These are phyloP conservation scores for Hyposmocoma kahamanoa DNA, from an alignment of 1,140 invertebrate genomes.

Conservation along the genomic window DNA sequence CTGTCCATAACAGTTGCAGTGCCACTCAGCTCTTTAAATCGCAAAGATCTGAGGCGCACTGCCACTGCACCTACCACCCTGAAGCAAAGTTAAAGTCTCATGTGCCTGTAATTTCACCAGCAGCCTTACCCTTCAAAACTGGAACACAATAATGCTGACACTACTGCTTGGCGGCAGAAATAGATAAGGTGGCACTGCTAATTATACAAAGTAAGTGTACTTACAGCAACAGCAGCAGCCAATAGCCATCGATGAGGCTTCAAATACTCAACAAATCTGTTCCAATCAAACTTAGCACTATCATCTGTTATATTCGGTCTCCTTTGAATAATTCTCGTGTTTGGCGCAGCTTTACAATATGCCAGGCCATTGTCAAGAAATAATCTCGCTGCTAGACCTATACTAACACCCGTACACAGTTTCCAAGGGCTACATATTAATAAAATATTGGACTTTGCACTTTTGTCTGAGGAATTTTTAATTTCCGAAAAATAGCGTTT, in stretches of 20 bases:
- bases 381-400: constrained; percentile 47
- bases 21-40: too few species aligned
- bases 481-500: constrained; percentile 42
- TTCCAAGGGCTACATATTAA: constrained; percentile 56
- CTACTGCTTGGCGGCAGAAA: too few species aligned
- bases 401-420: constrained; percentile 53
- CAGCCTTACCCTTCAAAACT: too few species aligned
- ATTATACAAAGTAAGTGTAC: constrained; percentile 18
- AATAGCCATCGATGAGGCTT: constrained; percentile 54
- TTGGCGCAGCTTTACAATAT: constrained; percentile 42
- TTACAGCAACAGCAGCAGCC: constrained; percentile 53
- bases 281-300: constrained; percentile 62
- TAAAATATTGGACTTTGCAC: constrained; percentile 31
- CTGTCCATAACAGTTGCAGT: too few species aligned
- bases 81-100: too few species aligned
- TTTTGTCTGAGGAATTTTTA: constrained; percentile 34
- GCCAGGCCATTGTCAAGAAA: constrained; percentile 38
- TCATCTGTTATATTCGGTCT: constrained; percentile 51
- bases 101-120: too few species aligned
- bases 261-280: constrained; percentile 45
- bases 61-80: too few species aligned
- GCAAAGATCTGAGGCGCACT: too few species aligned
- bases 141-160: too few species aligned
- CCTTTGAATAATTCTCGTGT: constrained; percentile 45
- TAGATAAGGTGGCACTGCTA: too few species aligned